Evolutionary conservation across 2,888 invertebrate species (phyloP), one percentile per base, ranked within the genome.

Genomic region (Troides oblongomaculatus): DNA sequence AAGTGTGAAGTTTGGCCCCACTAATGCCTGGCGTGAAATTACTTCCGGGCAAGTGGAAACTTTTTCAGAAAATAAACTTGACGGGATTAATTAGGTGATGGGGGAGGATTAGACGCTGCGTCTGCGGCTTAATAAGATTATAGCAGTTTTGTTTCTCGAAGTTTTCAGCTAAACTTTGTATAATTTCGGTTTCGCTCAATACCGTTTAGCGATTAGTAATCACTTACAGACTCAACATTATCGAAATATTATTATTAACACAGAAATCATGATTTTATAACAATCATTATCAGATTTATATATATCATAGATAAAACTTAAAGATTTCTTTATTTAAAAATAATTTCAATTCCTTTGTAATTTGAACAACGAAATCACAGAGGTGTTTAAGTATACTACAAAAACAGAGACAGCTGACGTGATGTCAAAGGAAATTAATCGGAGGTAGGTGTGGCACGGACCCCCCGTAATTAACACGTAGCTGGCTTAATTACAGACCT

Each of bases 1-100:
- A 91, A 92, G 92, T 92, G 92, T 92, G 92, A 92, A 92, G 92
- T 92, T 92, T 86, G 82, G 76, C 83, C 84, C 80, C 83, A 79
- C 86, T 90, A 88, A 89, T 87, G 89, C 84, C 82, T 83, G 83
- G 86, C 89, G 90, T 87, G 86, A 90, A 92, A 91, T 91, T 90
- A 90, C 90, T 91, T 91, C 90, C 87, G 83, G 75, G 76, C 79
- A 86, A 88, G 86, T 87, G 88, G 86, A 89, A 90, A 90, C 88
- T 91, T 90, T 90, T 90, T 89, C 85, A 88, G 88, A 91, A 81
- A 91, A 91, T 90, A 87, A 90, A 91, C 86, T 91, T 87, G 82
- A 82, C 78, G 79, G 85, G 91, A 91, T 92, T 92, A 92, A 92
- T 92, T 92, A 92, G 92, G 89, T 90, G 92, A 92, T 92, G 92